Percentiles rank a stretch among this genome's conserved stretches.
Conservation (phyloP, 2,888 invertebrate genomes). For the Pogonocherus hispidulus region DNA sequence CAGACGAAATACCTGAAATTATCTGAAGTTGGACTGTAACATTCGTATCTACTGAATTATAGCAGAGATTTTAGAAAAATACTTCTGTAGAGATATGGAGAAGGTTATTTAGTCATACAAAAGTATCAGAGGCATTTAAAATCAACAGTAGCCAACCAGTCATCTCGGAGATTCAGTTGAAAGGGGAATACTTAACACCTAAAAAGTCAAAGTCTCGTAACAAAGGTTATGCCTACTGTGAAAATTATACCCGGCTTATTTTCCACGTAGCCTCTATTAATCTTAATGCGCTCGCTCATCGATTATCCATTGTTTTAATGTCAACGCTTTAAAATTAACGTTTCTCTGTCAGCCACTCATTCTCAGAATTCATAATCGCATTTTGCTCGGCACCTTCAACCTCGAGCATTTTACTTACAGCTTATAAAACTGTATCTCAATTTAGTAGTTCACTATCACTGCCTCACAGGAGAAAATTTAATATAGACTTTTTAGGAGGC, state of each 20-base stretch:
- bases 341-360: background rate
- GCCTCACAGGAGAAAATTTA: too few relatives aligned
- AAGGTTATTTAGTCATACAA: too few relatives aligned
- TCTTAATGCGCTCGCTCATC: background rate
- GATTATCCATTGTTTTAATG: conserved; percentile 17
- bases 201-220: background rate
- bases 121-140: too few relatives aligned
- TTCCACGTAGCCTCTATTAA: conserved; percentile 11
- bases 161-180: too few relatives aligned
- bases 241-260: background rate
- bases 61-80: too few relatives aligned
- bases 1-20: too few relatives aligned
- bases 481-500: too few relatives aligned
- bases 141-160: too few relatives aligned
- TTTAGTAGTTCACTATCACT: too few relatives aligned
- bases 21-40: too few relatives aligned
- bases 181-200: background rate
- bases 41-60: too few relatives aligned
- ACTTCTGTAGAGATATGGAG: too few relatives aligned
- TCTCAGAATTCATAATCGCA: conserved; percentile 36
- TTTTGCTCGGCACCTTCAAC: background rate
- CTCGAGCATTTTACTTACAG: background rate
- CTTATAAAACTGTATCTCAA: background rate
- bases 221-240: background rate
- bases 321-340: conserved; percentile 12